phyloP scores from a whole-genome alignment of 2,113 vertebrate genomes.

The Nibea albiflora region DNA sequence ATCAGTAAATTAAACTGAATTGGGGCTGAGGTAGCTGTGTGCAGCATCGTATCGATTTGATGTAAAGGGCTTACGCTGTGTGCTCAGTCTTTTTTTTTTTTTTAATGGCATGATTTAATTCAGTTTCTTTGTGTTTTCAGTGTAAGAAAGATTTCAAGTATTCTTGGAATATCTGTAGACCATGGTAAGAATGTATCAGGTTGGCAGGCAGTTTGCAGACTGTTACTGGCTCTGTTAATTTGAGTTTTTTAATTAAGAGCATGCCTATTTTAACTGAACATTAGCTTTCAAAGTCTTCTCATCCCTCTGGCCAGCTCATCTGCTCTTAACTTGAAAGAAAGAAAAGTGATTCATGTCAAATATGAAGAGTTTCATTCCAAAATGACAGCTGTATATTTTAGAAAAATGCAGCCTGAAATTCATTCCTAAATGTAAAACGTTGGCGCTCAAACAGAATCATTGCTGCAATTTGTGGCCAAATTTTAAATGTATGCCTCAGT shows the following conservation, averaged over 20 bases:
- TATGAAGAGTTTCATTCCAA: constrained; percentile 63
- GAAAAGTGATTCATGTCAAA: constrained; percentile 6
- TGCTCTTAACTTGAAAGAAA: constrained; percentile 22
- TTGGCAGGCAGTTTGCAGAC: constrained; percentile 83
- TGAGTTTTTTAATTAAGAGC: constrained; percentile 58
- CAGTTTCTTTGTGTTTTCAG: constrained; percentile 98
- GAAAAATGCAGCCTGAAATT: neutral
- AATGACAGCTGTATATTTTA: neutral
- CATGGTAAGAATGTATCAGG: constrained; percentile 93
- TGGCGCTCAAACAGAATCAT: neutral
- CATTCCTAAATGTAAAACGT: neutral
- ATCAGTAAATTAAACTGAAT: neutral
- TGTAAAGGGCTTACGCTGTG: constrained; percentile 27
- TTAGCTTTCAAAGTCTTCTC: constrained; percentile 42
- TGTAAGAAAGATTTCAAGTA: constrained; percentile 99
- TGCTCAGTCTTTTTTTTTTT: constrained; percentile 32
- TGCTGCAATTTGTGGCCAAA: neutral
- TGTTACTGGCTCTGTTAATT: constrained; percentile 53
- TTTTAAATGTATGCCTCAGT: neutral
- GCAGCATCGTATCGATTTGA: neutral
- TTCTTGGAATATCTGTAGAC: constrained; percentile 99
- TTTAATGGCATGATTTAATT: constrained; percentile 80
- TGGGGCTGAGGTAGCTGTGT: constrained; percentile 1
- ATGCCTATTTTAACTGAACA: constrained; percentile 65
- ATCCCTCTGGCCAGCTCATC: constrained; percentile 57